Percentiles rank a stretch among this genome's conserved stretches.
Conservation (phyloP, 2,888 invertebrate genomes). For the Tyria jacobaeae region DNA sequence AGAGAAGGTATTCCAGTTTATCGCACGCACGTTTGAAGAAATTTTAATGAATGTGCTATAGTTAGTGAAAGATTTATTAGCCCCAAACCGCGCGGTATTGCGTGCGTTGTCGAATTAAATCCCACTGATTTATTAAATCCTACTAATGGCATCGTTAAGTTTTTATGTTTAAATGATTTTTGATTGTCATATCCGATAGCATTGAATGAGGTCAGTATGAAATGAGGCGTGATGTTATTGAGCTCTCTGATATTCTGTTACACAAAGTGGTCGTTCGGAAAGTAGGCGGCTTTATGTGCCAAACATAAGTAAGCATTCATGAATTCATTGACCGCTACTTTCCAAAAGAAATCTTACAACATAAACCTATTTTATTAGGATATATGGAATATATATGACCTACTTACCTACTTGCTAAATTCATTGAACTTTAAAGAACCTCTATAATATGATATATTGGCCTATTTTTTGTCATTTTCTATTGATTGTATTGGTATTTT, state of each 20-base stretch:
- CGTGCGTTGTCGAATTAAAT: conserved; percentile 48
- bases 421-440: background rate
- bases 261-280: conserved; percentile 22
- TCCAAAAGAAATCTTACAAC: background rate
- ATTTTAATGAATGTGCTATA: conserved; percentile 80
- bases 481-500: too few species aligned
- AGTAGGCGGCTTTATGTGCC: conserved; percentile 27
- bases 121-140: conserved; percentile 65
- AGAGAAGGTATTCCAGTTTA: conserved; percentile 73
- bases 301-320: conserved; percentile 33
- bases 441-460: background rate
- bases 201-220: conserved; percentile 38
- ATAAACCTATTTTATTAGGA: background rate
- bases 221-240: conserved; percentile 45
- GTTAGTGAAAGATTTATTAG: conserved; percentile 72
- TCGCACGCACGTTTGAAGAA: conserved; percentile 82
- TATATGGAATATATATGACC: background rate
- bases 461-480: conserved; percentile 1
- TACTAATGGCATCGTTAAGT: conserved; percentile 64
- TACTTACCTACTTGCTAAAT: background rate
- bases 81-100: conserved; percentile 46
- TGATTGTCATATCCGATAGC: conserved; percentile 48
- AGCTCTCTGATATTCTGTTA: conserved; percentile 15
- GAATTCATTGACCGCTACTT: conserved; percentile 2
- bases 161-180: conserved; percentile 60